phyloP scores from a whole-genome alignment of 2,888 invertebrate species.

The Ethmia dodecea region DNA sequence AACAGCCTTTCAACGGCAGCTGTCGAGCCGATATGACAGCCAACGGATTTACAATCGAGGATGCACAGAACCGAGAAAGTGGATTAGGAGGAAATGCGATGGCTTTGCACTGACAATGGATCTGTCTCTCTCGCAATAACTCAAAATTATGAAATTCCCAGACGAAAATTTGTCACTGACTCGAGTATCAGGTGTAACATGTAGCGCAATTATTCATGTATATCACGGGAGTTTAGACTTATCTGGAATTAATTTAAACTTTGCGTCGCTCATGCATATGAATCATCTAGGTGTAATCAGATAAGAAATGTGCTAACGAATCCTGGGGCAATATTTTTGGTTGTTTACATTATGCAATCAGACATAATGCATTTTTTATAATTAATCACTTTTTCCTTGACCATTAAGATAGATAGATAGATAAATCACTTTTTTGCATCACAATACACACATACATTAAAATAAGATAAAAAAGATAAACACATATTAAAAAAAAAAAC shows the following conservation, averaged over 20 bases:
- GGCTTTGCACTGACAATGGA: neutral
- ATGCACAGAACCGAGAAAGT: neutral
- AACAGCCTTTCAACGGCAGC: neutral
- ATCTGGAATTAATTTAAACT: constrained; percentile 49
- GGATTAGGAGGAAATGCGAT: neutral
- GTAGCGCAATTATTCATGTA: constrained; percentile 18
- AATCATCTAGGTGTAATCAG: constrained; percentile 33
- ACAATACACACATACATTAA: too few species aligned
- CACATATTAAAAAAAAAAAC: too few species aligned
- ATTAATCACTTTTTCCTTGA: too few species aligned
- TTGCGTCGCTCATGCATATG: constrained; percentile 39
- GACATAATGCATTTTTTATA: too few species aligned
- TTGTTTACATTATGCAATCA: too few species aligned
- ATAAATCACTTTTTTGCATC: too few species aligned
- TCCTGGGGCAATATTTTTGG: too few species aligned
- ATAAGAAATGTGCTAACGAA: too few species aligned
- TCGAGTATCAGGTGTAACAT: constrained; percentile 5
- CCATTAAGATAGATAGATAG: too few species aligned
- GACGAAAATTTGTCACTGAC: neutral
- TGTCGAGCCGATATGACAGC: constrained; percentile 1
- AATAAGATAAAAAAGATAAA: too few species aligned
- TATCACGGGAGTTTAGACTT: constrained; percentile 25
- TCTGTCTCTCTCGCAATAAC: neutral
- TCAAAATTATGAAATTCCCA: constrained; percentile 1
- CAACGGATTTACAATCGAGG: neutral